Percentiles rank a stretch among this genome's conserved stretches.
These are phyloP conservation scores for Muscidifurax raptorellus DNA, from an alignment of 1,140 invertebrate genomes.

Conservation along the genomic window DNA sequence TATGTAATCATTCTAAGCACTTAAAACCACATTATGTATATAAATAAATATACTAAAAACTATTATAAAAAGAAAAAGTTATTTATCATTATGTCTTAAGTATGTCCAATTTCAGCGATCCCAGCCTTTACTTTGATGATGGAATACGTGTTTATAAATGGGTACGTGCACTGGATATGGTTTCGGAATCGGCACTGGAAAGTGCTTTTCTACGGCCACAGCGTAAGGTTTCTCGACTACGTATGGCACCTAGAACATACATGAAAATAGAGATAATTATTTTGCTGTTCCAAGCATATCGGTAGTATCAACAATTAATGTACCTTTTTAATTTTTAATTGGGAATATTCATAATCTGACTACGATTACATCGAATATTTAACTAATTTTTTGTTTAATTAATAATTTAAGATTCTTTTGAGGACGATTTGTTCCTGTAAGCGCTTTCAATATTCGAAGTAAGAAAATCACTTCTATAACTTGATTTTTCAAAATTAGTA, in stretches of 20 bases:
- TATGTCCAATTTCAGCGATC: constrained; percentile 8
- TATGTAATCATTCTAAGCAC: not conserved
- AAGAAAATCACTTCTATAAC: no score
- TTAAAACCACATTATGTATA: not conserved
- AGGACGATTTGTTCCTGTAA: no score
- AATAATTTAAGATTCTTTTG: no score
- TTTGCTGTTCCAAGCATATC: not conserved
- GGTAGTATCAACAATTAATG: not conserved
- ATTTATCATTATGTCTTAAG: not conserved
- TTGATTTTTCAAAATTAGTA: no score
- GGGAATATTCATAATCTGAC: not conserved
- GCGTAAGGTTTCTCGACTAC: constrained; percentile 86
- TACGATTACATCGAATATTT: no score
- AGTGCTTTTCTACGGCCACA: constrained; percentile 86
- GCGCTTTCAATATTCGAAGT: no score
- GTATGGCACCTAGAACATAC: constrained; percentile 79
- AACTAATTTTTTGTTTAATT: no score
- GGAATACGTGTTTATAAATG: constrained; percentile 87
- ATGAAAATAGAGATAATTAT: constrained; percentile 23
- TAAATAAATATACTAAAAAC: no score
- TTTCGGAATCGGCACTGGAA: constrained; percentile 85
- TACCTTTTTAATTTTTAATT: not conserved
- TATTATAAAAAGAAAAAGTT: no score
- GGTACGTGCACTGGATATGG: constrained; percentile 88
- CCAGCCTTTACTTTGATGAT: constrained; percentile 71